Base-by-base conservation (phyloP, 1,140 invertebrate species). In the Drosophila sucinea region DNA sequence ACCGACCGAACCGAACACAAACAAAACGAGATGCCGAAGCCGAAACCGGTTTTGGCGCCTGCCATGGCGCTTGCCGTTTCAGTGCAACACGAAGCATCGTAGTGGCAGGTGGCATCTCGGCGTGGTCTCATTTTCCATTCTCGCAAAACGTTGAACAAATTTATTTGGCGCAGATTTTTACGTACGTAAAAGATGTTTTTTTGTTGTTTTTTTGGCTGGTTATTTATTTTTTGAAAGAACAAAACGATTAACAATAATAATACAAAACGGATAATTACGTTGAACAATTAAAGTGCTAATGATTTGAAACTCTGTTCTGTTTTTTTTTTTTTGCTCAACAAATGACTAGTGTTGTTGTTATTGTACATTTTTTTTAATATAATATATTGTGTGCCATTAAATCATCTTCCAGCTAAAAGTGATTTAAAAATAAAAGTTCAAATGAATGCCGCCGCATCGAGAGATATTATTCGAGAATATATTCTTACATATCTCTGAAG, bases 1-100 rank as follows among this genome's bases (percentile, higher is more conserved):
- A 69, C 30, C 35, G 35, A 38, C 35, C 58, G 63, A 70, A 32
- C 38, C 29, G 27, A 32, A 75, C 11, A 6, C 38, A 56, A 30
- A 55, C 7, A 3, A 25, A 58, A 69, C 33, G 8, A 40, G 8
- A 47, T 11, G 35, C 38, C 29, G n/a, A 38, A 30, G 44, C 54
- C 67, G 82, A 84, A 66, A 74, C 69, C 76, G 75, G 77, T 67
- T 77, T 81, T 68, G 79, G 67, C 76, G 67, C 55, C 69, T 79
- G 73, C 58, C 64, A 44, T 80, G 66, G 69, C 81, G 65, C 69
- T 57, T 71, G 40, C 63, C 54, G 66, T 47, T 79, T 83, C 84
- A 86, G 84, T 86, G 68, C 79, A 60, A 79, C 79, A 58, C 77
- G 68, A 79, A 86, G 73, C 84, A 73, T 72, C 81, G 67, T 72